Evolutionary conservation across 2,113 vertebrate species (phyloP).

Genomic region (Cyphomyrus discorhynchus): DNA sequence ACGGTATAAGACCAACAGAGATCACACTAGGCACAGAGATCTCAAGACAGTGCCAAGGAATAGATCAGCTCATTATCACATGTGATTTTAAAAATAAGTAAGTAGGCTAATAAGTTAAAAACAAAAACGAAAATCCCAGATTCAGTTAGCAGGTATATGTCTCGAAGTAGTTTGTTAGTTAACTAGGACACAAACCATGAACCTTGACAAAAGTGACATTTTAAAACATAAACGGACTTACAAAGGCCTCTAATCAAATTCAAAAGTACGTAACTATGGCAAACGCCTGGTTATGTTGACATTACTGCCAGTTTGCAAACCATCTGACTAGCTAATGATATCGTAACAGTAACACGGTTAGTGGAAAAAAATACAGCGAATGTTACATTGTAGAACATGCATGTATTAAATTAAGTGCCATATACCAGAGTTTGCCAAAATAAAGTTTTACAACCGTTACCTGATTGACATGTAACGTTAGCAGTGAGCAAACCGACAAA

Average conservation of each 20-base stretch:
- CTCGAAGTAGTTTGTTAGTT: not conserved
- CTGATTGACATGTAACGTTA: not conserved
- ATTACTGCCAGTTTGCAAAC: not conserved
- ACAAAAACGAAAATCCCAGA: not conserved
- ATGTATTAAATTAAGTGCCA: not conserved
- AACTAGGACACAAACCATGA: not conserved
- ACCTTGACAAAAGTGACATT: not conserved
- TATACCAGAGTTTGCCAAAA: not conserved
- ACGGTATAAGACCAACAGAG: constrained; percentile 30
- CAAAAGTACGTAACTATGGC: not conserved
- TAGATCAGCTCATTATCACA: not conserved
- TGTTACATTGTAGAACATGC: not conserved
- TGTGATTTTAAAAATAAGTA: not conserved
- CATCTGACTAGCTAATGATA: not conserved
- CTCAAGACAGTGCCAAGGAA: not conserved
- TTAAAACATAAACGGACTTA: not conserved
- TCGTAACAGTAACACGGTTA: not conserved
- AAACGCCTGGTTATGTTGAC: not conserved
- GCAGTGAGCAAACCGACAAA: not conserved
- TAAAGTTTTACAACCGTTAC: not conserved
- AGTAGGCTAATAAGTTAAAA: not conserved
- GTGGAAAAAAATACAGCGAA: not conserved
- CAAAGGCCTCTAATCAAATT: not conserved
- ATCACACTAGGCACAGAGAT: not conserved
- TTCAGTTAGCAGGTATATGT: not conserved